phyloP scores from a whole-genome alignment of 2,113 vertebrate genomes.

The Esox niger region DNA sequence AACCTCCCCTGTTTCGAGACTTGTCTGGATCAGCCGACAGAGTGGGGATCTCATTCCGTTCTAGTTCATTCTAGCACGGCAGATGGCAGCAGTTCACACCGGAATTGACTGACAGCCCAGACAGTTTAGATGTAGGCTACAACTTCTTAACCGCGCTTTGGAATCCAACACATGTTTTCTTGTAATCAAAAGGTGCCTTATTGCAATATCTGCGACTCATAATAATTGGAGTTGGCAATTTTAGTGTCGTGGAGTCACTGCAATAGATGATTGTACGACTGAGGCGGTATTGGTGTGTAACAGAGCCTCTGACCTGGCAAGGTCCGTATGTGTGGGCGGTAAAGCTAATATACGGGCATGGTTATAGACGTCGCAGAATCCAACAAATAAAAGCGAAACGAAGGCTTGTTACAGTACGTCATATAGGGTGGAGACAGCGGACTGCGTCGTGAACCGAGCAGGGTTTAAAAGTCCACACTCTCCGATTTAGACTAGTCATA shows the following conservation, averaged over 20 bases:
- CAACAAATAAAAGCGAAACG: not conserved
- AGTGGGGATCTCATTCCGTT: not conserved
- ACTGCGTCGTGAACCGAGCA: conserved; percentile 11
- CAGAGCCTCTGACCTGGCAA: not conserved
- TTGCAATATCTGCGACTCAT: too few relatives aligned
- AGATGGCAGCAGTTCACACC: conserved; percentile 5
- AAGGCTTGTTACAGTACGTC: conserved; percentile 7
- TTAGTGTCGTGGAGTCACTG: too few relatives aligned
- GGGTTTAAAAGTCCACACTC: conserved; percentile 6
- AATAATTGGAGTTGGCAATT: too few relatives aligned
- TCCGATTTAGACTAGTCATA: not conserved
- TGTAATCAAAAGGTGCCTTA: too few relatives aligned
- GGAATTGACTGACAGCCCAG: not conserved
- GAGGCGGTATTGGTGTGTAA: not conserved
- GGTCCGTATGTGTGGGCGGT: too few relatives aligned
- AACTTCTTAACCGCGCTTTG: too few relatives aligned
- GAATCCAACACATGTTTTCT: too few relatives aligned
- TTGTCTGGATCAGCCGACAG: not conserved
- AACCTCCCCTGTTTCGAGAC: not conserved
- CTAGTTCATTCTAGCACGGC: not conserved
- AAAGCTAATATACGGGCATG: not conserved
- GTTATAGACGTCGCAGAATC: not conserved
- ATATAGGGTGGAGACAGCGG: conserved; percentile 42
- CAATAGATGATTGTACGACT: not conserved
- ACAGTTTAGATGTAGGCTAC: not conserved